A percentile compares a stretch with the other conserved stretches of the same genome.
Conservation (phyloP, 1,140 invertebrate genomes). For the Nautilus pompilius region DNA sequence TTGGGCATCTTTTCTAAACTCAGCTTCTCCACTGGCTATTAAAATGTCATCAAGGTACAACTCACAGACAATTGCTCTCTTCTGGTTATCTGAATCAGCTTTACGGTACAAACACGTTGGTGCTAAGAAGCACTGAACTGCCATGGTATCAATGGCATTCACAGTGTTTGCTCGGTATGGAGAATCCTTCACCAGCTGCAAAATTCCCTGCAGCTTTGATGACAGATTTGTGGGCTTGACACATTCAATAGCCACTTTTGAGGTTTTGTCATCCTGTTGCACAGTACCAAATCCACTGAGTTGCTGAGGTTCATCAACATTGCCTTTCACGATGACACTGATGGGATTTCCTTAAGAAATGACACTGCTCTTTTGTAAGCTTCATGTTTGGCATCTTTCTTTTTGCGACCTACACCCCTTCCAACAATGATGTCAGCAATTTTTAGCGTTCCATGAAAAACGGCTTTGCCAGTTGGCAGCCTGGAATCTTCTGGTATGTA, state of each 20-base stretch:
- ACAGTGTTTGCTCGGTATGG: conserved; percentile 21
- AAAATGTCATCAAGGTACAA: conserved; percentile 29
- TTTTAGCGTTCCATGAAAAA: conserved; percentile 12
- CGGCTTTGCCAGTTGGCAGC: conserved; percentile 18
- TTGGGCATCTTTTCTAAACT: conserved; percentile 22
- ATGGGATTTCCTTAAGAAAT: conserved; percentile 17
- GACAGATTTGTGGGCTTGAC: conserved; percentile 1
- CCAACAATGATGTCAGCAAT: conserved; percentile 17
- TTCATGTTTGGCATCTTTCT: conserved; percentile 20
- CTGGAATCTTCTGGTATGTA: conserved; percentile 19
- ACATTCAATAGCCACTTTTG: conserved; percentile 7
- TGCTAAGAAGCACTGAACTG: conserved; percentile 18
- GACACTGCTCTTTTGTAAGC: conserved; percentile 26
- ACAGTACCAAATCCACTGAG: not conserved
- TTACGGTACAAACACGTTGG: conserved; percentile 26
- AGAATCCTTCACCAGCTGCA: conserved; percentile 14
- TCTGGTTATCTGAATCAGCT: not conserved
- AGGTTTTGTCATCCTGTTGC: not conserved
- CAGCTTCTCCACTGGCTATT: conserved; percentile 22
- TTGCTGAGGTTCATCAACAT: conserved; percentile 18
- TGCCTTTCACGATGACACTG: conserved; percentile 15
- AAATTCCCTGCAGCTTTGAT: conserved; percentile 17
- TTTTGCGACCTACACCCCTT: conserved; percentile 14
- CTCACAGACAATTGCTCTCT: conserved; percentile 19
- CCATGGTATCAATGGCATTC: conserved; percentile 23